phyloP scores from a whole-genome alignment of 2,113 vertebrate species.

The Larimichthys polyactis region DNA sequence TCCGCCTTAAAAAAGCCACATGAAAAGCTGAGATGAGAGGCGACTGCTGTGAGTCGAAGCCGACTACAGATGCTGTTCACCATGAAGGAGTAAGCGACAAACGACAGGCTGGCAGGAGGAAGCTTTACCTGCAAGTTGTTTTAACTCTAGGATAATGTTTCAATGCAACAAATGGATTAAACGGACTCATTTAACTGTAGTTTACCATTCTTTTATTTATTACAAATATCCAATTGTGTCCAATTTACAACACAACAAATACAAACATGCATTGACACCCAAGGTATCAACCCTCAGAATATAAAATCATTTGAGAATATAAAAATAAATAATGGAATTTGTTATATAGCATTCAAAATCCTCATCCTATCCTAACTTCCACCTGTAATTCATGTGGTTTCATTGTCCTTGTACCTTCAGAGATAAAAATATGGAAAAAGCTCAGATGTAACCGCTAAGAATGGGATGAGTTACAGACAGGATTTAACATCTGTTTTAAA shows the following conservation, averaged over 20 bases:
- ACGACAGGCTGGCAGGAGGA: background rate
- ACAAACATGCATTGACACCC: conserved; percentile 29
- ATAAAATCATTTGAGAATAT: conserved; percentile 49
- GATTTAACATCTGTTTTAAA: background rate
- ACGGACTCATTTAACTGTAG: background rate
- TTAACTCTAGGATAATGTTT: background rate
- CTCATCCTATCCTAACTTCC: background rate
- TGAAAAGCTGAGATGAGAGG: background rate
- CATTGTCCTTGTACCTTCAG: conserved; percentile 34
- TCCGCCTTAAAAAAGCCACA: conserved; percentile 1
- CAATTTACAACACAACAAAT: conserved; percentile 8
- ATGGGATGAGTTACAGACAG: background rate
- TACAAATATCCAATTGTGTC: conserved; percentile 21
- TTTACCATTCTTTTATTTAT: conserved; percentile 9
- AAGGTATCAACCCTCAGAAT: conserved; percentile 43
- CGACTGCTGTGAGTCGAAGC: background rate
- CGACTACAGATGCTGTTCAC: background rate
- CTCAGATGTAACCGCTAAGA: background rate
- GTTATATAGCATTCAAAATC: conserved; percentile 12
- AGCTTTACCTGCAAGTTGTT: background rate
- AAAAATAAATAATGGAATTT: conserved; percentile 75
- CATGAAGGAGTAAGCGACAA: background rate
- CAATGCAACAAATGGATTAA: background rate
- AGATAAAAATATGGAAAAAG: conserved; percentile 15
- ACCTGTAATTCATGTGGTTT: background rate